Percentiles rank a stretch among this genome's conserved stretches.
Evolutionary conservation across 2,888 invertebrate genomes (phyloP).

Genomic region (Chromoteleia sp.): DNA sequence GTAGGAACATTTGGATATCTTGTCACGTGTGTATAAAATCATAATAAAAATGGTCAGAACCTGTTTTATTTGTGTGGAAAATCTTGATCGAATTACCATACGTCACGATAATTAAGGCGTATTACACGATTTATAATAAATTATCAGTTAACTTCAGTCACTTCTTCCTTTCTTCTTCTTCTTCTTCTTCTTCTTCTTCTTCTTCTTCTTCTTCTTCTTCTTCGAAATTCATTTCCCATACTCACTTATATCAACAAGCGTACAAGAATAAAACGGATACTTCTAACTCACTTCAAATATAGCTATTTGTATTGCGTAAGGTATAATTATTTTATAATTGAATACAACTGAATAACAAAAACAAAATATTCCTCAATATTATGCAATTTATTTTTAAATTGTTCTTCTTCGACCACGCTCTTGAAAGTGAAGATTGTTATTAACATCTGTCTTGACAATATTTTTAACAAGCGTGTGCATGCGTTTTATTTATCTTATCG

Average conservation of each 20-base stretch:
- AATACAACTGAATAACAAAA: neutral
- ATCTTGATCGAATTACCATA: conserved; percentile 4
- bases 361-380: neutral
- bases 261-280: too few species aligned
- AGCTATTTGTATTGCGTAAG: neutral
- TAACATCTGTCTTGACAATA: neutral
- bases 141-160: conserved; percentile 7
- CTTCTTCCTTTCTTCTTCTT: conserved; percentile 1
- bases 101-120: conserved; percentile 10
- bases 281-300: neutral
- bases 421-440: neutral
- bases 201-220: conserved; percentile 6
- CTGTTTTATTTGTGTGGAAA: conserved; percentile 9
- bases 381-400: neutral
- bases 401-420: neutral
- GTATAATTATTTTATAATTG: neutral
- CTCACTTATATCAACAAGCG: neutral
- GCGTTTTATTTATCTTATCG: conserved; percentile 6
- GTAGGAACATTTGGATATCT: neutral
- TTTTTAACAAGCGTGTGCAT: too few species aligned
- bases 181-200: conserved; percentile 5
- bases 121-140: conserved; percentile 5
- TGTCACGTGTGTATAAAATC: neutral
- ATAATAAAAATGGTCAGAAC: conserved; percentile 1
- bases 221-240: neutral